Evolutionary conservation across 2,797 vertebrate species (phyloP), one percentile per base, ranked within the genome.

Genomic region (Champsocephalus gunnari): DNA sequence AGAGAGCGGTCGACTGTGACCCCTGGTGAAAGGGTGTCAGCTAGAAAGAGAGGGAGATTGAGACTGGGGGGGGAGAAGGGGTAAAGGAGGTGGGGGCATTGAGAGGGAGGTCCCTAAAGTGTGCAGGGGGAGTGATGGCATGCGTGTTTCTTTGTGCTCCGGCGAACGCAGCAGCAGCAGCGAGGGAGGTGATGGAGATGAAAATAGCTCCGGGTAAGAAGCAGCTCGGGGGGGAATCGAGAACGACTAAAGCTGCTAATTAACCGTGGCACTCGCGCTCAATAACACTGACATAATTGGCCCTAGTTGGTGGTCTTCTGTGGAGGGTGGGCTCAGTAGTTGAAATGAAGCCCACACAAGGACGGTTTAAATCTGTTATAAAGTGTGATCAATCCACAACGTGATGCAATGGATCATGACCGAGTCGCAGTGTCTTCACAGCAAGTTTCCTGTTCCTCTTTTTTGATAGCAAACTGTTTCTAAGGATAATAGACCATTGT

Each of bases 1-100:
- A 85, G 91, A 81, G 82, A 92, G 91, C 91, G 91, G 93, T 91
- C 91, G 85, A 73, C 86, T 91, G 91, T 91, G 87, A 91, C 85
- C 83, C 86, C 86, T 73, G 85, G 84, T 93, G 89, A 92, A 92
- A 92, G 86, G 83, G 89, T 91, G 91, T 91, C 85, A 86, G 83
- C 19, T 32, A 80, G 83, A 78, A 71, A 77, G 72, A 74, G 69
- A 38, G 64, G 19, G 50, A 41, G 12, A 73, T 38, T 45, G 85
- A 75, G 81, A 75, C 51, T 45, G 47, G 57, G 73, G 79, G 84
- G 78, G 86, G 84, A 88, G 81, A 88, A 78, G 65, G 80, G 49
- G 69, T 74, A 61, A 69, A 58, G 48, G 70, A 21, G 65, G 61
- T 79, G 61, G 66, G 64, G 73, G 69, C 81, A 84, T 84, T 47